Conservation (phyloP, 2,888 invertebrate species). For the Crepidodera aurea region DNA sequence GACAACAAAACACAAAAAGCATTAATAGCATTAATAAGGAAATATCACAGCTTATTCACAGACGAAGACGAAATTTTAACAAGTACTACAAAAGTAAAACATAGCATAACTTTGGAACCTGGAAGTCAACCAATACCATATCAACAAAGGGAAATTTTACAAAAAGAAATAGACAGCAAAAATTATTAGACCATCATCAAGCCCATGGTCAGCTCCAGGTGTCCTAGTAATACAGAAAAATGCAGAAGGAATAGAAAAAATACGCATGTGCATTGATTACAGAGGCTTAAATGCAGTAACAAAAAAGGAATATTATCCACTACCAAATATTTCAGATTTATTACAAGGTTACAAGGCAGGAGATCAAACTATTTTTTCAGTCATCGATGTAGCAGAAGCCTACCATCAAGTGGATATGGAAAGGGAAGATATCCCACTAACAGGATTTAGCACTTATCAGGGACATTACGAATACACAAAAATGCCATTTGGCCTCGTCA, state of each 20-base stretch:
- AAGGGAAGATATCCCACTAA: conserved; percentile 23
- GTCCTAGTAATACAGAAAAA: conserved; percentile 28
- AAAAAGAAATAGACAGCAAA: conserved; percentile 21
- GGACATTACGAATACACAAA: conserved; percentile 36
- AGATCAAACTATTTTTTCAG: conserved; percentile 20
- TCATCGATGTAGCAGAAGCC: conserved; percentile 30
- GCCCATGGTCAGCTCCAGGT: conserved; percentile 32
- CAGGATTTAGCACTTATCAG: conserved; percentile 31
- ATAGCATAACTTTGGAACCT: conserved; percentile 15
- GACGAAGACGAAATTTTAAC: conserved; percentile 20
- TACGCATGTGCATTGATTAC: conserved; percentile 33
- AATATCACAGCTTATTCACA: conserved; percentile 13
- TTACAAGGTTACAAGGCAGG: conserved; percentile 27
- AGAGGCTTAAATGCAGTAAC: conserved; percentile 24
- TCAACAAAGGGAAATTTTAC: conserved; percentile 17
- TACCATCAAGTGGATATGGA: conserved; percentile 33
- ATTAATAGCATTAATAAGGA: not conserved
- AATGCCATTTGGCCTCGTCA: conserved; percentile 34
- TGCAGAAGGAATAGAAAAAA: conserved; percentile 31
- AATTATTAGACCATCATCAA: conserved; percentile 26
- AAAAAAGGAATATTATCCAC: conserved; percentile 26
- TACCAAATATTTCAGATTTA: conserved; percentile 22
- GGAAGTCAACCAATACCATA: conserved; percentile 27
- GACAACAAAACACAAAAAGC: not conserved
- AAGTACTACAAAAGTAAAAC: conserved; percentile 27